phyloP scores from a whole-genome alignment of 2,888 invertebrate species.

The Baccha elongata region DNA sequence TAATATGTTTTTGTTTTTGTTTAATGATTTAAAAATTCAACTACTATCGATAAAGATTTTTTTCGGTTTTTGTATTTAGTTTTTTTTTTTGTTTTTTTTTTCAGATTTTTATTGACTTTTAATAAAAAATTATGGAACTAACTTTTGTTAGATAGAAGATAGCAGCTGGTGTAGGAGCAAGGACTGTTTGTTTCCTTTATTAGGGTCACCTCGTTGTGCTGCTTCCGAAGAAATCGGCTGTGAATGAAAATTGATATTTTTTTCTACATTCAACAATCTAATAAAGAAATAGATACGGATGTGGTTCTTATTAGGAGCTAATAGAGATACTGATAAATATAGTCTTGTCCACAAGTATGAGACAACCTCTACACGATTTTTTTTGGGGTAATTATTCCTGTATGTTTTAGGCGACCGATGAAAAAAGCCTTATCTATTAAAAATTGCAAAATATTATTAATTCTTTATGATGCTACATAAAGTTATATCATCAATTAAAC shows the following conservation, averaged over 20 bases:
- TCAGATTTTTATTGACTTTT: slow-evolving; percentile 38
- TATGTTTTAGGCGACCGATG: too few relatives aligned
- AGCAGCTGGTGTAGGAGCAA: slow-evolving; percentile 68
- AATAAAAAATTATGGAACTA: slow-evolving; percentile 67
- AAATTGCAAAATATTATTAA: too few relatives aligned
- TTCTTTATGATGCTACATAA: too few relatives aligned
- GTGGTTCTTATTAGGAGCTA: neutral
- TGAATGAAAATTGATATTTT: slow-evolving; percentile 76
- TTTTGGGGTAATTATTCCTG: too few relatives aligned
- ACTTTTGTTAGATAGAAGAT: slow-evolving; percentile 52
- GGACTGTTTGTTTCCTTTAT: slow-evolving; percentile 78
- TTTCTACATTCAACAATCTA: neutral
- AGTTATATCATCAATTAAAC: too few relatives aligned
- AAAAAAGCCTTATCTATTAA: too few relatives aligned
- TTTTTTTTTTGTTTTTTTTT: slow-evolving; percentile 35
- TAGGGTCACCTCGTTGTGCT: slow-evolving; percentile 88
- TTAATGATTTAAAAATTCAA: slow-evolving; percentile 74
- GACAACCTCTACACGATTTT: too few relatives aligned
- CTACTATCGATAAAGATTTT: slow-evolving; percentile 82
- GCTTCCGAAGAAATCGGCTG: slow-evolving; percentile 89
- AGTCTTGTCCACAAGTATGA: slow-evolving; percentile 34
- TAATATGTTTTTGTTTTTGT: slow-evolving; percentile 75
- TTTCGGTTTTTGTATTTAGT: slow-evolving; percentile 70
- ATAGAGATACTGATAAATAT: slow-evolving; percentile 31
- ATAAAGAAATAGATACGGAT: neutral